Base-by-base conservation (phyloP, 2,888 invertebrate species). In the Sminthurides aquaticus region DNA sequence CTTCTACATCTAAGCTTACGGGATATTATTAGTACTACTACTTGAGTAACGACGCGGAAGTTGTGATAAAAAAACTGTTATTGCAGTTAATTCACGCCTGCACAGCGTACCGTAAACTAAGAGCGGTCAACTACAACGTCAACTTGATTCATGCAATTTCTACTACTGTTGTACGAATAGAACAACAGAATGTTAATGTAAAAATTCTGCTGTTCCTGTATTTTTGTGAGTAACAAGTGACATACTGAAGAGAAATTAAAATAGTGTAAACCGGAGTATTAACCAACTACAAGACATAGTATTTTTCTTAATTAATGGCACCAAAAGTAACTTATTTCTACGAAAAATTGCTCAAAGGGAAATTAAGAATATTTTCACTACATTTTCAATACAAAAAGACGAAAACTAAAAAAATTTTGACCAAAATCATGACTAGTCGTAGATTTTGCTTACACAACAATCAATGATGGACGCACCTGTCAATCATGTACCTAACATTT, bases 391-490 rank as follows among this genome's bases (percentile, higher is more conserved):
- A 52, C 20, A 52, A 52, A n/a, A 52, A 52, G 52, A 20, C 52
- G 66, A 67, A 67, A 69, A 60, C 55, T 62, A 56, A 60, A 69
- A 69, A 63, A 67, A 64, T 59, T 67, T 67, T 69, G 66, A 67
- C 66, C 69, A 67, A 65, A 67, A 67, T 67, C 54, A 65, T 69
- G 69, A 69, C 69, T 69, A 69, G 69, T 56, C 66, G 62, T 62
- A 57, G 63, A 67, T 67, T 61, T 61, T 64, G 64, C 64, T 69
- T 63, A 64, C 56, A 59, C 26, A 43, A 28, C 54, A 55, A 18
- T 18, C 5, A 34, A 61, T 55, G 18, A 54, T 54, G 25, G 27
- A 27, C 28, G 61, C 20, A 18, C 5, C 20, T 20, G 20, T 52
- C 52, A 18, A 52, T 52, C 52, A 20, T 22, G 8, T 52, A 5